Evolutionary conservation across 1,140 invertebrate genomes (phyloP).

Genomic region (Heliconius himera): DNA sequence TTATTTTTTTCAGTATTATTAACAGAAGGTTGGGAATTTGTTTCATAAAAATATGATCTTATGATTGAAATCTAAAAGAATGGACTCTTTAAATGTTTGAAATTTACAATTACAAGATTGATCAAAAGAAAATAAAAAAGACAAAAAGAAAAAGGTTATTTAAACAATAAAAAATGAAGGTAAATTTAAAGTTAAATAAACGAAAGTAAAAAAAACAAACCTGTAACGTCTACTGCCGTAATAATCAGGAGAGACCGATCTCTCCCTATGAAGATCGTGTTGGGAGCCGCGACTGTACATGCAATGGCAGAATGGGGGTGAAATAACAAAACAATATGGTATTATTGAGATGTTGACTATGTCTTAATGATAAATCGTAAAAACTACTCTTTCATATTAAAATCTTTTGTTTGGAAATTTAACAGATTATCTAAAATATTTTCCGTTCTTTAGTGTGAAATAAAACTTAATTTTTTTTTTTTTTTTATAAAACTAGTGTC

Average conservation of each 20-base stretch:
- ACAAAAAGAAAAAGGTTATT: background rate
- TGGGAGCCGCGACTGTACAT: slow-evolving; percentile 84
- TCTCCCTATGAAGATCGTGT: slow-evolving; percentile 84
- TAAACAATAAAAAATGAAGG: slow-evolving; percentile 13
- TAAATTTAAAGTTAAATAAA: slow-evolving; percentile 40
- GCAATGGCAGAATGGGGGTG: slow-evolving; percentile 56
- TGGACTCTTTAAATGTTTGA: background rate
- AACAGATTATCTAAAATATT: too few relatives aligned
- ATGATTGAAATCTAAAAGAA: background rate
- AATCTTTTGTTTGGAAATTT: too few relatives aligned
- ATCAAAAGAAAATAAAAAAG: background rate
- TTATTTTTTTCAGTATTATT: background rate
- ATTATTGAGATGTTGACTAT: background rate
- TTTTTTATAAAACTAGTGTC: too few relatives aligned
- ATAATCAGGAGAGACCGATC: slow-evolving; percentile 85
- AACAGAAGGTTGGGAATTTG: background rate
- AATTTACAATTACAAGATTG: background rate
- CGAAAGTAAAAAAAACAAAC: slow-evolving; percentile 70
- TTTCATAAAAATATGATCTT: background rate
- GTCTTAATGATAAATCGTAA: background rate
- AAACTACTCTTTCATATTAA: background rate
- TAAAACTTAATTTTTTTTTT: too few relatives aligned
- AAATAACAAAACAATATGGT: slow-evolving; percentile 41
- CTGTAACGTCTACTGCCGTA: slow-evolving; percentile 86
- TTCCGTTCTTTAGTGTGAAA: too few relatives aligned